Percentiles rank a stretch among this genome's conserved stretches.
These are phyloP conservation scores for Tylochromis polylepis DNA, from an alignment of 2,113 vertebrate species.

Conservation along the genomic window DNA sequence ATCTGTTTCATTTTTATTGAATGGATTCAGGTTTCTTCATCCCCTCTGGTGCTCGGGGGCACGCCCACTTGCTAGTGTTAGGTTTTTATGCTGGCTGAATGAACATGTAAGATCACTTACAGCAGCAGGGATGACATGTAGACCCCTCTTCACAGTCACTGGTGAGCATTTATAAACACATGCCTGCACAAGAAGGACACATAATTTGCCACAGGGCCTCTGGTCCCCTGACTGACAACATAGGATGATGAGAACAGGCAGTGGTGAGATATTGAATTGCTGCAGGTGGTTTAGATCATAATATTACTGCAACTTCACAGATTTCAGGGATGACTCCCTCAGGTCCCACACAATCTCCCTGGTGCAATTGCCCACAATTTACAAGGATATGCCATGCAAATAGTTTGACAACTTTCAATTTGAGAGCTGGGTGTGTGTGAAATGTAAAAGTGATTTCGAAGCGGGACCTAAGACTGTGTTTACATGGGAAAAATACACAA, in stretches of 20 bases:
- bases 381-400: constrained; percentile 30
- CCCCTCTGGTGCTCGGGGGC: constrained; percentile 32
- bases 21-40: constrained; percentile 59
- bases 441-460: background rate
- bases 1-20: constrained; percentile 67
- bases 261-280: constrained; percentile 1
- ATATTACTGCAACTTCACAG: constrained; percentile 25
- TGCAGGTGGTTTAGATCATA: constrained; percentile 41
- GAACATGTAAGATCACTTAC: constrained; percentile 44
- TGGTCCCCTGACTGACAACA: constrained; percentile 23
- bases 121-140: constrained; percentile 21
- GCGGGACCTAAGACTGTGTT: background rate
- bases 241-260: constrained; percentile 10
- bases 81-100: constrained; percentile 64
- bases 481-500: background rate
- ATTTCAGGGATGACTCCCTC: constrained; percentile 13
- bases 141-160: constrained; percentile 7
- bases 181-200: constrained; percentile 8
- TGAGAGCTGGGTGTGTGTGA: background rate
- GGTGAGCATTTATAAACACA: constrained; percentile 22
- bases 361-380: constrained; percentile 19
- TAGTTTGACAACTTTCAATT: background rate
- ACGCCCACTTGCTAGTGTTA: constrained; percentile 33
- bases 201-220: constrained; percentile 9
- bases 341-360: constrained; percentile 14